Conservation (phyloP, 2,888 invertebrate genomes). For the Hololepta plana region DNA sequence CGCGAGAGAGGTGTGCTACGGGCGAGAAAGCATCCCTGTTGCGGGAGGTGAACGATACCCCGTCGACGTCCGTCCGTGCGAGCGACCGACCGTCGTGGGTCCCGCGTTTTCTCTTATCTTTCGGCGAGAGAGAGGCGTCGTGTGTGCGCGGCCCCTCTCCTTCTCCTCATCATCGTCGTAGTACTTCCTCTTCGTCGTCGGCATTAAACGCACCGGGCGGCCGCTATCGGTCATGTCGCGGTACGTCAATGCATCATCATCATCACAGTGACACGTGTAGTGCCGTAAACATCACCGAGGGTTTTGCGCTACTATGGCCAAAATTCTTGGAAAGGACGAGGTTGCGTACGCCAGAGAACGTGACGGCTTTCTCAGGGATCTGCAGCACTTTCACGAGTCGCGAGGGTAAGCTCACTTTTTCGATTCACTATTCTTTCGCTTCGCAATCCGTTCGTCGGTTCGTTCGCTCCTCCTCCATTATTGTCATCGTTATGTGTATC, state of each 20-base stretch:
- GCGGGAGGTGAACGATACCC: conserved; percentile 26
- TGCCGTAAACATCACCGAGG: conserved; percentile 19
- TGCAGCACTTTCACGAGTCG: conserved; percentile 79
- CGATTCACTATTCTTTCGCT: conserved; percentile 3
- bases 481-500: too few species aligned
- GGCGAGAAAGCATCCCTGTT: conserved; percentile 23
- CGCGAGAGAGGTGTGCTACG: conserved; percentile 12
- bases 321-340: conserved; percentile 47
- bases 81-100: too few species aligned
- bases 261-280: conserved; percentile 26
- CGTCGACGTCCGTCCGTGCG: conserved; percentile 17
- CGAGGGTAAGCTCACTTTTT: conserved; percentile 54
- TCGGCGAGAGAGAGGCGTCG: neutral
- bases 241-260: conserved; percentile 21
- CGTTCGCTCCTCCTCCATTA: conserved; percentile 7
- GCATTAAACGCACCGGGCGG: conserved; percentile 18
- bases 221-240: conserved; percentile 24
- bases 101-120: too few species aligned
- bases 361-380: conserved; percentile 64
- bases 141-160: conserved; percentile 9
- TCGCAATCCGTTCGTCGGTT: conserved; percentile 7
- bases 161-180: conserved; percentile 7
- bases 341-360: conserved; percentile 61
- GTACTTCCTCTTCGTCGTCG: conserved; percentile 4
- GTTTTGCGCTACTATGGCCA: conserved; percentile 34